Conservation (phyloP, 2,113 vertebrate genomes). For the Formicarius rufipectus region DNA sequence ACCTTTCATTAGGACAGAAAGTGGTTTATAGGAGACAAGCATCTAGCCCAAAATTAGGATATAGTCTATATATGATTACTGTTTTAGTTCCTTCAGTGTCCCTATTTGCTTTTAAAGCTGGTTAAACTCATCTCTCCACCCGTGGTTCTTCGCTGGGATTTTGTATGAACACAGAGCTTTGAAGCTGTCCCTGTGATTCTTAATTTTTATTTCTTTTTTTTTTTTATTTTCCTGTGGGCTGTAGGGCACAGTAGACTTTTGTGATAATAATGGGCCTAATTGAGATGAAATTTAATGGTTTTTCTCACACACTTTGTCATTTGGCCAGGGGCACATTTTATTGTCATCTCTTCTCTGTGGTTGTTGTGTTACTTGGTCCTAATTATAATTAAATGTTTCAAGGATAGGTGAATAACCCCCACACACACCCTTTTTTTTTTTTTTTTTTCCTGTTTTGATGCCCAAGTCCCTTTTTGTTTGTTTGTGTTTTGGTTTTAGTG, state of each 20-base stretch:
- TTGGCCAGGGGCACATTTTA: conserved; percentile 18
- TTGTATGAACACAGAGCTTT: not conserved
- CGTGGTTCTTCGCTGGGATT: not conserved
- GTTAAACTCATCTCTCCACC: not conserved
- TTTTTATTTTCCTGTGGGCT: not conserved
- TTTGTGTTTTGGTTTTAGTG: not conserved
- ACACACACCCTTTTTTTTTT: too few species aligned
- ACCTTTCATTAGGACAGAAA: not conserved
- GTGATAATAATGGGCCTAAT: conserved; percentile 51
- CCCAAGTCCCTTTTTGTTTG: not conserved
- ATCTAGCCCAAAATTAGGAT: not conserved
- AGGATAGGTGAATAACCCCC: not conserved
- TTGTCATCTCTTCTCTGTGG: not conserved
- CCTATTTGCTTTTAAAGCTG: not conserved
- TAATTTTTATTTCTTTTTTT: not conserved
- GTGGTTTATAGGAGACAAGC: not conserved
- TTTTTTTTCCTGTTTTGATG: not conserved
- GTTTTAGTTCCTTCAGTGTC: not conserved
- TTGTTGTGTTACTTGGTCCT: not conserved
- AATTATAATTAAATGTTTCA: conserved; percentile 59
- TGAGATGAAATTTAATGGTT: conserved; percentile 51
- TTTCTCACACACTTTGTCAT: conserved; percentile 37
- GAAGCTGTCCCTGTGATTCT: not conserved
- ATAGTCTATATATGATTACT: not conserved
- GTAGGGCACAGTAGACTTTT: conserved; percentile 1